phyloP scores from a whole-genome alignment of 53 echinoderm and acorn worm genomes.

The Henricia sp. region DNA sequence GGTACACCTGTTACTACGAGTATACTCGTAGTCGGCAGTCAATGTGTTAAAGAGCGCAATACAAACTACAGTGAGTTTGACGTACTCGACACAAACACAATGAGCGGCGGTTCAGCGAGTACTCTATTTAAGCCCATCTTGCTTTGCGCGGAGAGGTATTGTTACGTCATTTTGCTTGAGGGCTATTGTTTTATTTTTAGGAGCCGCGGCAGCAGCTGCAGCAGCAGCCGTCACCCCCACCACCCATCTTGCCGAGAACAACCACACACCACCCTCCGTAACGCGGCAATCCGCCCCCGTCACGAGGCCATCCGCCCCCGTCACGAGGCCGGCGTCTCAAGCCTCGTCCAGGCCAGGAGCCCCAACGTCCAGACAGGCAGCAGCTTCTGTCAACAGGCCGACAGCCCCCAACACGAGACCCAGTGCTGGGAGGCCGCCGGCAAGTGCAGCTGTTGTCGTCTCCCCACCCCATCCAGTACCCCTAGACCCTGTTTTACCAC shows the following conservation, averaged over 20 bases:
- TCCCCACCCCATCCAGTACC: constrained; percentile 6
- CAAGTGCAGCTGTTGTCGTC: background rate
- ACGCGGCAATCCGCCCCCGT: constrained; percentile 52
- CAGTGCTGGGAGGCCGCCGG: constrained; percentile 4
- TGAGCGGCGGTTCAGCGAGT: too few relatives aligned
- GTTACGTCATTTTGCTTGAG: too few relatives aligned
- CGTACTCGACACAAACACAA: too few relatives aligned
- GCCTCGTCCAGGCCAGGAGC: constrained; percentile 40
- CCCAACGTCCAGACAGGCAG: too few relatives aligned
- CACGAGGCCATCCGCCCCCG: constrained; percentile 43
- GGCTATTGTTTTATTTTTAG: constrained; percentile 7
- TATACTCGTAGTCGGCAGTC: too few relatives aligned
- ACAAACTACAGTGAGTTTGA: too few relatives aligned
- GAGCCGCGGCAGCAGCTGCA: constrained; percentile 65
- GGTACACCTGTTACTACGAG: too few relatives aligned
- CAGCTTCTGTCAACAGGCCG: constrained; percentile 31
- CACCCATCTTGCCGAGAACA: constrained; percentile 72
- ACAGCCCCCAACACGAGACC: constrained; percentile 35
- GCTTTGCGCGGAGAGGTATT: too few relatives aligned
- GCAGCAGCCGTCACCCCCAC: constrained; percentile 61
- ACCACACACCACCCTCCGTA: constrained; percentile 64
- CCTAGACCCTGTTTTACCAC: constrained; percentile 29
- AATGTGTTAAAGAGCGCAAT: too few relatives aligned
- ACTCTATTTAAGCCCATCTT: too few relatives aligned
- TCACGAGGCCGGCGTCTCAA: constrained; percentile 47